phyloP scores from a whole-genome alignment of 2,113 vertebrate species.

The Grammomys dolichurus region DNA sequence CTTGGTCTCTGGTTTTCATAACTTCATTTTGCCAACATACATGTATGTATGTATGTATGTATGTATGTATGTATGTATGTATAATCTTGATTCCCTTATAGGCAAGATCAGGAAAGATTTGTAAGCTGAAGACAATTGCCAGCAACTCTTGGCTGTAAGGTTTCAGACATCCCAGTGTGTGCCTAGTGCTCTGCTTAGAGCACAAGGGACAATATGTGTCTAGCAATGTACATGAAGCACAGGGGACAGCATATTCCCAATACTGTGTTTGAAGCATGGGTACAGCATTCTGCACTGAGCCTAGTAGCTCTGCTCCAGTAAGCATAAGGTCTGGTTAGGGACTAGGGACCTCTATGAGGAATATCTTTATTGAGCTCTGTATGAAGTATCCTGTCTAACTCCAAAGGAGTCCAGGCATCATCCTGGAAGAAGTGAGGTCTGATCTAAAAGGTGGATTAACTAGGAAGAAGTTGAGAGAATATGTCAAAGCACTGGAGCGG shows the following conservation, averaged over 20 bases:
- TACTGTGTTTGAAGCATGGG: no score
- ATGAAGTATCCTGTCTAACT: no score
- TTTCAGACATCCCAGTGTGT: not conserved
- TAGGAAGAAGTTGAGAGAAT: not conserved
- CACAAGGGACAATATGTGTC: not conserved
- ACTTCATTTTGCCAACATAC: not conserved
- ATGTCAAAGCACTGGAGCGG: not conserved
- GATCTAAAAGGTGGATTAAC: not conserved
- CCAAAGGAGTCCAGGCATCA: not conserved
- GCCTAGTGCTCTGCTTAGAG: not conserved
- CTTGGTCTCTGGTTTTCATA: not conserved
- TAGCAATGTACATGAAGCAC: not conserved
- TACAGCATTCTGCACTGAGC: not conserved
- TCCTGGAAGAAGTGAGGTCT: not conserved
- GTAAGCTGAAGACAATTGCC: not conserved
- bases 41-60: not conserved
- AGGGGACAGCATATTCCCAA: not conserved
- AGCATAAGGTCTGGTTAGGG: no score
- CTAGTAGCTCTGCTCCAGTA: not conserved
- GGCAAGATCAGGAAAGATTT: not conserved
- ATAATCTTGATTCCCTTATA: not conserved
- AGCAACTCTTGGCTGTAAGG: not conserved
- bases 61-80: not conserved
- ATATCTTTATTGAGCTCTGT: not conserved
- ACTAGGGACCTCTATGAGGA: not conserved